phyloP scores from a whole-genome alignment of 2,113 vertebrate species.

The Pycnonotus jocosus region DNA sequence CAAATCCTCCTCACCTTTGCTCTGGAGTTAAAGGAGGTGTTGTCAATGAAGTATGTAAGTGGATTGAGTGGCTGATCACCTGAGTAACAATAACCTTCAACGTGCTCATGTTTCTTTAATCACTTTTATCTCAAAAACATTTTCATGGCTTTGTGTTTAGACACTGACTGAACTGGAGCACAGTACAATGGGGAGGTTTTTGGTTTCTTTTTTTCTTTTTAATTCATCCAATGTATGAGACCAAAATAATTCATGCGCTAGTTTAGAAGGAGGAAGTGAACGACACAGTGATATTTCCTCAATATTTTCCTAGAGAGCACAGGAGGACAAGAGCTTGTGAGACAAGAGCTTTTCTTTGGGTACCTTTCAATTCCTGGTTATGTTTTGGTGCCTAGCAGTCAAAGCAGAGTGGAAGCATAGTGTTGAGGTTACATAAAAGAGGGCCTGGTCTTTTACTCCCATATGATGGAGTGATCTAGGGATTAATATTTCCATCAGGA shows the following conservation, averaged over 20 bases:
- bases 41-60: background rate
- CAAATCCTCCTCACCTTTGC: background rate
- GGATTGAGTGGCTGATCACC: background rate
- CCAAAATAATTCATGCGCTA: background rate
- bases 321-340: background rate
- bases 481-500: background rate
- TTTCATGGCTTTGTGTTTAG: background rate
- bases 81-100: background rate
- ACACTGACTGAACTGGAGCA: background rate
- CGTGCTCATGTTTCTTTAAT: background rate
- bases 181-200: fast-evolving
- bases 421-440: background rate
- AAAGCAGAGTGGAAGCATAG: background rate
- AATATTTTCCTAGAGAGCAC: background rate
- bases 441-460: background rate
- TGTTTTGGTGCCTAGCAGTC: background rate
- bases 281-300: background rate
- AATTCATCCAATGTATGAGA: background rate
- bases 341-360: background rate
- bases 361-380: background rate
- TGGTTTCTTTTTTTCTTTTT: too few relatives aligned
- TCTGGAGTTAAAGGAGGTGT: background rate
- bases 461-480: background rate
- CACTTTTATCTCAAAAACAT: background rate
- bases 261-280: background rate